Evolutionary conservation across 2,888 invertebrate species (phyloP).

Genomic region (Poecilus cupreus): DNA sequence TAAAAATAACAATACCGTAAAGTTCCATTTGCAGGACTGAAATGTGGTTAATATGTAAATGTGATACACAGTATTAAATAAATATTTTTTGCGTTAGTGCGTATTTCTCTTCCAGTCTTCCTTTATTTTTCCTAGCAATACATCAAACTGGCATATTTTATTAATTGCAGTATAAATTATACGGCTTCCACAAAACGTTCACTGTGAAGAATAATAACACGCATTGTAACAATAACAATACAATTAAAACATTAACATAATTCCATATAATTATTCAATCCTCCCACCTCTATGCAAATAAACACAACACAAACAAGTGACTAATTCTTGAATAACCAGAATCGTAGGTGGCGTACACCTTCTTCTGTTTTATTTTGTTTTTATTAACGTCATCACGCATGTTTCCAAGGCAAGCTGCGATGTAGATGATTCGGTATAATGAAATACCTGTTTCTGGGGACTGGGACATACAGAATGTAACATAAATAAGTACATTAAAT

Average conservation of each 20-base stretch:
- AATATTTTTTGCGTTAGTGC: too few species aligned
- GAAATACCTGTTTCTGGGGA: not conserved
- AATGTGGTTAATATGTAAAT: too few species aligned
- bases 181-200: not conserved
- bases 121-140: not conserved
- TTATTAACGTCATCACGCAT: too few species aligned
- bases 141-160: too few species aligned
- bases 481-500: too few species aligned
- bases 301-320: constrained; percentile 12
- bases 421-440: not conserved
- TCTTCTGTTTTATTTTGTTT: constrained; percentile 6
- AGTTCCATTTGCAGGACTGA: too few species aligned
- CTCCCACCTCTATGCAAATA: not conserved
- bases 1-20: too few species aligned
- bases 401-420: not conserved
- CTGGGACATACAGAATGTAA: too few species aligned
- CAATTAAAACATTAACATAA: not conserved
- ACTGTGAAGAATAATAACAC: not conserved
- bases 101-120: too few species aligned
- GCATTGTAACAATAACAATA: not conserved
- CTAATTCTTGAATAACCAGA: not conserved
- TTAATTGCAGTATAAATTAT: too few species aligned
- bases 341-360: constrained; percentile 22
- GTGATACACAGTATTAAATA: too few species aligned
- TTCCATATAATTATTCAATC: not conserved